Evolutionary conservation across 2,888 invertebrate species (phyloP).

Genomic region (Polymixis flavicincta): DNA sequence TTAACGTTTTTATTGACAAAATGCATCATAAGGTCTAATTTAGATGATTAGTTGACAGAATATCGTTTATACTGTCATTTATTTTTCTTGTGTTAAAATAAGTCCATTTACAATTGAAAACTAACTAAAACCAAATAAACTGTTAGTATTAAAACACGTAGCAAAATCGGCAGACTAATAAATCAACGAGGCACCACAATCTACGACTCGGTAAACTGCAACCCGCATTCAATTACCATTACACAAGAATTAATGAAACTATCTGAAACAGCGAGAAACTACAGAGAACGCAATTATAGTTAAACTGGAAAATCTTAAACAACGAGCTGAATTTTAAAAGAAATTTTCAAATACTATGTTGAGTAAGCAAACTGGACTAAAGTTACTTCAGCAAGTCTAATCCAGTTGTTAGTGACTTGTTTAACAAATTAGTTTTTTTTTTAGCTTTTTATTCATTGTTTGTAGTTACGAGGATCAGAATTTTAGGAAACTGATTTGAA

Average conservation of each 20-base stretch:
- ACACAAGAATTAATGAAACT: conserved; percentile 53
- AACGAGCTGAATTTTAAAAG: conserved; percentile 43
- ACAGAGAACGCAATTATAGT: conserved; percentile 46
- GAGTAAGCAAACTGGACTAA: conserved; percentile 50
- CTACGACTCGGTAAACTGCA: conserved; percentile 40
- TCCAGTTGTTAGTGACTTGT: conserved; percentile 64
- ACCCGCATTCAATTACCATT: conserved; percentile 41
- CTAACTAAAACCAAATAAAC: not conserved
- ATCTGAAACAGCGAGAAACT: conserved; percentile 46
- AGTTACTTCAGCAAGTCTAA: conserved; percentile 57
- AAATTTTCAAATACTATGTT: conserved; percentile 37
- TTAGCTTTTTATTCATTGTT: not conserved
- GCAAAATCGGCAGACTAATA: conserved; percentile 4
- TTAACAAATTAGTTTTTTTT: conserved; percentile 59
- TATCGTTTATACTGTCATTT: not conserved
- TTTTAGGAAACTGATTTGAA: not conserved
- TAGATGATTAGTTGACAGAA: not conserved
- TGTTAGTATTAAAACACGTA: not conserved
- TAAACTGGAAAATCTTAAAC: conserved; percentile 51
- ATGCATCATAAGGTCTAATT: too few species aligned
- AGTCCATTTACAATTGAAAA: not conserved
- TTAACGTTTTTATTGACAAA: too few species aligned
- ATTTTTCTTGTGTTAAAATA: too few species aligned
- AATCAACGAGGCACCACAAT: conserved; percentile 17
- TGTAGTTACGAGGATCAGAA: not conserved